Base-by-base conservation (phyloP, 2,797 vertebrate genomes). In the Karalla daura region DNA sequence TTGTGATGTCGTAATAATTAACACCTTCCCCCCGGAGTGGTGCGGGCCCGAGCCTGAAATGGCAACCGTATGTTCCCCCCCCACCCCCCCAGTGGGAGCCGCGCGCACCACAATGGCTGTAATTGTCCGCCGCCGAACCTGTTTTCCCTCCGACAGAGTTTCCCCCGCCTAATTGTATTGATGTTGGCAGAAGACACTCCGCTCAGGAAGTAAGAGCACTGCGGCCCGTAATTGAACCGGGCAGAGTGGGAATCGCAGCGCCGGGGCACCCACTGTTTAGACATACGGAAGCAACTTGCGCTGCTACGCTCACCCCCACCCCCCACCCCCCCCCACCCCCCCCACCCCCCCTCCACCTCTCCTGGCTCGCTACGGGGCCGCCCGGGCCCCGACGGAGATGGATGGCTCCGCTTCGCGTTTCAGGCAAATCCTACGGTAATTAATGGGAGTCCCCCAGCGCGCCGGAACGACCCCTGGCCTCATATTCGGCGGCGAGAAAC, bases 211-310 rank as follows among this genome's bases (percentile, higher is more conserved):
- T 83, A 59, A 76, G 80, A 88, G 67, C 20, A 67, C 62, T 47
- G 74, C 63, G 52, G 81, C 63, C 76, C 54, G 64, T 82, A 83
- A 89, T 70, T 84, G 63, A 66, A 76, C 55, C 1, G 54, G 74
- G 74, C 82, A 67, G 70, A 70, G 81, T 79, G 76, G 13, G 54
- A 80, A n/a, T 61, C 78, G 81, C 67, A 73, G 65, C 72, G 30
- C 44, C 40, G 13, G 56, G 52, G 55, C 64, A 58, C 24, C 44
- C 73, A 78, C 39, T 76, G 70, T 86, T 88, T 88, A 70, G 78
- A 85, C 86, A 85, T 80, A 87, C 74, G 83, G 84, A 86, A 90
- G 87, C 87, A 86, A 87, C 84, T 84, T 80, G 75, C 75, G 46
- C 67, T 15, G 83, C 70, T 74, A 1, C 20, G 68, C 72, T 81